A percentile compares a stretch with the other conserved stretches of the same genome.
phyloP scores from a whole-genome alignment of 2,888 invertebrate species.

The Choristoneura rosaceana region DNA sequence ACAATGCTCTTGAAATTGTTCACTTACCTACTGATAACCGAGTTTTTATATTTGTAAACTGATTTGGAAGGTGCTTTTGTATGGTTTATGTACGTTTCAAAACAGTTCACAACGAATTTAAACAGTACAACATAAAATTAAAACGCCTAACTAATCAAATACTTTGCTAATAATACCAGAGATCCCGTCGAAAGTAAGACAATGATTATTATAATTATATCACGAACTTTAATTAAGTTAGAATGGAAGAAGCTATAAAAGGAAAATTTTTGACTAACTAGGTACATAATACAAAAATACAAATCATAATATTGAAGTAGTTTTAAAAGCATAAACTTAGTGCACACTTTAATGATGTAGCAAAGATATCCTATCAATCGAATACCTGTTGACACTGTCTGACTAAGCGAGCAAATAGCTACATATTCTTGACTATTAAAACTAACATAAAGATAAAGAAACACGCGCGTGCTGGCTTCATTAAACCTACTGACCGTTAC shows the following conservation, averaged over 20 bases:
- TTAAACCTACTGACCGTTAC: slow-evolving; percentile 68
- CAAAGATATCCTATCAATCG: slow-evolving; percentile 6
- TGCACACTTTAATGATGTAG: slow-evolving; percentile 18
- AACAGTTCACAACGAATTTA: slow-evolving; percentile 15
- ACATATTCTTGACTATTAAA: slow-evolving; percentile 31
- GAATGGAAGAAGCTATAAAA: slow-evolving; percentile 16
- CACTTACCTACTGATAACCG: slow-evolving; percentile 3
- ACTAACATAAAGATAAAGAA: slow-evolving; percentile 34
- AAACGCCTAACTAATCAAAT: not conserved
- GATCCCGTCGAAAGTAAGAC: not conserved
- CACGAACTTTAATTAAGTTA: slow-evolving; percentile 10
- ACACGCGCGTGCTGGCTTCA: slow-evolving; percentile 34
- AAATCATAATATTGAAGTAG: slow-evolving; percentile 1
- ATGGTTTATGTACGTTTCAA: slow-evolving; percentile 18
- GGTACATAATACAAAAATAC: not conserved
- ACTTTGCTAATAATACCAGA: not conserved
- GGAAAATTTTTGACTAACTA: not conserved
- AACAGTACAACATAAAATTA: slow-evolving; percentile 11
- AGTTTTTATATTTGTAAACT: slow-evolving; percentile 20
- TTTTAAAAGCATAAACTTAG: slow-evolving; percentile 6
- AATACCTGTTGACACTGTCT: slow-evolving; percentile 14
- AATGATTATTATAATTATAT: not conserved
- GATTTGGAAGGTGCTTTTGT: slow-evolving; percentile 11
- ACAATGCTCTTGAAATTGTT: slow-evolving; percentile 15
- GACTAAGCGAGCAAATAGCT: slow-evolving; percentile 35